Evolutionary conservation across 2,113 vertebrate species (phyloP).

Genomic region (Channa maculata): DNA sequence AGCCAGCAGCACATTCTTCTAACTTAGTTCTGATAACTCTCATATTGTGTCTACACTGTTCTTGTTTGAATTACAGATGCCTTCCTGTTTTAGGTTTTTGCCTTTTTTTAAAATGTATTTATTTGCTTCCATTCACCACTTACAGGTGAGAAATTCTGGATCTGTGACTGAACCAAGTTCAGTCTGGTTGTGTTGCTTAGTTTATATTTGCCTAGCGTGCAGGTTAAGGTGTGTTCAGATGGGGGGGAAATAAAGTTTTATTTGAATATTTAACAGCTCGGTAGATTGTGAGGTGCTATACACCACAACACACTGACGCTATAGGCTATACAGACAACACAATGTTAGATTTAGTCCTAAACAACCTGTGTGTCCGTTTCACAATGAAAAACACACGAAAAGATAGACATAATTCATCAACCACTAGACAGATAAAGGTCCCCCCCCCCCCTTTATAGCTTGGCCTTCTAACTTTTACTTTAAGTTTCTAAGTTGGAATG

Average conservation of each 20-base stretch:
- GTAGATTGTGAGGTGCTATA: background rate
- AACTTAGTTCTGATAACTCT: too few species aligned
- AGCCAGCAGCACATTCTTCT: too few species aligned
- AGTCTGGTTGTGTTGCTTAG: background rate
- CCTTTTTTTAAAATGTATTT: background rate
- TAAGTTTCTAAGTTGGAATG: too few species aligned
- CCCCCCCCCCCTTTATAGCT: too few species aligned
- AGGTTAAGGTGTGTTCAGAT: background rate
- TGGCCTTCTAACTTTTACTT: too few species aligned
- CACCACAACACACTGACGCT: background rate
- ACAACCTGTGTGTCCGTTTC: background rate
- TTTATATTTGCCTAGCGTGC: background rate
- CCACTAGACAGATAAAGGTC: too few species aligned
- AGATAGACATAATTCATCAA: too few species aligned
- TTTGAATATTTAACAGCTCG: background rate
- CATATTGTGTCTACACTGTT: background rate
- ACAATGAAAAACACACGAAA: background rate
- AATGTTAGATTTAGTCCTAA: too few species aligned
- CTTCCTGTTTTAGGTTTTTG: background rate
- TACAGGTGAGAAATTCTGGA: background rate
- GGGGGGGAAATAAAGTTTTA: background rate
- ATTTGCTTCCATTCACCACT: constrained; percentile 1
- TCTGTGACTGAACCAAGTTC: too few species aligned
- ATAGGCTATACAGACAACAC: background rate
- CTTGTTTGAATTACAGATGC: background rate